Evolutionary conservation across 1,140 invertebrate genomes (phyloP), one percentile per base, ranked within the genome.

Genomic region (Diorhabda elongata): DNA sequence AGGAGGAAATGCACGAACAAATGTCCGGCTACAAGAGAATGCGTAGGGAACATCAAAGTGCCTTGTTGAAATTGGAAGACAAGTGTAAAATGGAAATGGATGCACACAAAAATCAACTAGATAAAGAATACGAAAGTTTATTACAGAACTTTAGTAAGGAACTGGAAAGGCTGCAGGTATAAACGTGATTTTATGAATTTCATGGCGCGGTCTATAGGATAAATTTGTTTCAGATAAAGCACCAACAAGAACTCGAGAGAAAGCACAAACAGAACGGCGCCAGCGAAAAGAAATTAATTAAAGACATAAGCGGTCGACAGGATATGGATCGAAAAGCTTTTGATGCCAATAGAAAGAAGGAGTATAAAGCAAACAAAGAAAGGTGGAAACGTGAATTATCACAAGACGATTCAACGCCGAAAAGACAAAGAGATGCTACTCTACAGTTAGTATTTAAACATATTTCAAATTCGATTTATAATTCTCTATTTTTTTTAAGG

Each of bases 1-100:
- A 78, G 75, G 94, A 98, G 84, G 97, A 99, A 83, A 96, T 98
- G 91, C 94, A 98, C 82, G 97, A 99, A 84, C 97, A 99, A 84
- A 98, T 99, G 95, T 95, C 94, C 58, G 97, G 97, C 3, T 99
- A 99, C 82, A 99, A 99, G 83, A 87, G 97, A 70, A 97, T 99
- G 93, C 88, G 97, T 69, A 88, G 96, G 64, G 95, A 98, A 81
- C 97, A 99, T 83, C 97, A 99, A 82, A 94, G 94, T 75, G 95
- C 97, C 73, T 85, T 99, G 77, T 78, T 91, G 43, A 92, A 92
- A 82, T 83, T 99, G 75, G 98, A 99, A 84, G 94, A 97, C 81
- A 92, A 92, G 75, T 98, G 97, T 85, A 92, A 94, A 82, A 87
- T 92, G 74, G 97, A 99, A 84, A 96, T 98, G 89, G 98, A 99